These are phyloP conservation scores for Podilymbus podiceps DNA, from an alignment of 2,113 vertebrate species.

Conservation along the genomic window DNA sequence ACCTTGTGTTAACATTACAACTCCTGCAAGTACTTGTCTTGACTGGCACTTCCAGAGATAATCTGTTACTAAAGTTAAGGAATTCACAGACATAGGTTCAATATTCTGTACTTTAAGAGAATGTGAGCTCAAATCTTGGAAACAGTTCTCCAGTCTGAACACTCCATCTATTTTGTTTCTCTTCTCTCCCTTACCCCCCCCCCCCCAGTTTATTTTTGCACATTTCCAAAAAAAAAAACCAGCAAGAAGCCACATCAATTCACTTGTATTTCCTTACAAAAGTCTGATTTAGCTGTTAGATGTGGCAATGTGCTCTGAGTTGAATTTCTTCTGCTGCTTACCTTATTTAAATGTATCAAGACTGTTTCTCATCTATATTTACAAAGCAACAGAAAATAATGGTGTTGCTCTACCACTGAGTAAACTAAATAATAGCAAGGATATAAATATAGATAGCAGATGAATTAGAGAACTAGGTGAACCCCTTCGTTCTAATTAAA, in stretches of 20 bases:
- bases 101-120: background rate
- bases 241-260: background rate
- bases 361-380: constrained; percentile 5
- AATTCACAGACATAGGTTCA: background rate
- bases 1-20: background rate
- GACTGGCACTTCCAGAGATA: background rate
- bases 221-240: background rate
- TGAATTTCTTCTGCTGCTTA: background rate
- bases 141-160: background rate
- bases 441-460: background rate
- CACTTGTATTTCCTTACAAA: background rate
- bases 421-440: background rate
- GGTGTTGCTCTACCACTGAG: background rate
- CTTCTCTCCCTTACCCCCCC: background rate
- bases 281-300: background rate
- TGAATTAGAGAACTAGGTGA: background rate
- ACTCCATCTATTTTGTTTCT: background rate
- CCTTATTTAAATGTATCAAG: background rate
- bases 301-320: background rate
- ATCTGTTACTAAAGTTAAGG: background rate
- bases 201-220: background rate
- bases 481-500: background rate
- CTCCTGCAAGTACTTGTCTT: background rate
- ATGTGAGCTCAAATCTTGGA: background rate
- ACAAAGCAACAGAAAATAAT: constrained; percentile 14